Evolutionary conservation across 1,140 invertebrate species (phyloP).

Genomic region (Reticulitermes speratus): DNA sequence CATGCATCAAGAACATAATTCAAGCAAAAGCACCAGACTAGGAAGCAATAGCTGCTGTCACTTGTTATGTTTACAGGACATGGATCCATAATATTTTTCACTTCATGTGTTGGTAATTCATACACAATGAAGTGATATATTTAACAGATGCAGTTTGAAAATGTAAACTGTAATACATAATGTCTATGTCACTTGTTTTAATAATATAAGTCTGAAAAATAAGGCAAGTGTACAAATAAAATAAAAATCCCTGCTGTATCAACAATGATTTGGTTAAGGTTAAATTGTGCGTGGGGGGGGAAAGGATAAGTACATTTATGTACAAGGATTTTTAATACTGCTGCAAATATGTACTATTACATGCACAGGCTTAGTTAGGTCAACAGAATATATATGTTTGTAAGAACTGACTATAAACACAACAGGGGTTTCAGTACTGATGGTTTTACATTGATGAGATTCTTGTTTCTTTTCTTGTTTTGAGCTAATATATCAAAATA

Average conservation of each 20-base stretch:
- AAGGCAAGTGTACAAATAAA: too few species aligned
- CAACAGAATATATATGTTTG: not conserved
- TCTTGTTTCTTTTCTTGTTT: not conserved
- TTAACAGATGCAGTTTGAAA: too few species aligned
- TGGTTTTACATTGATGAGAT: not conserved
- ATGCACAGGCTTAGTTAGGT: not conserved
- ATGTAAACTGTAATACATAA: too few species aligned
- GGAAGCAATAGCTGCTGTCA: constrained; percentile 6
- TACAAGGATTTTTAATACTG: constrained; percentile 8
- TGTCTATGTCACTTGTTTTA: too few species aligned
- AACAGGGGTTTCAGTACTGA: not conserved
- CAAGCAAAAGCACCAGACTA: not conserved
- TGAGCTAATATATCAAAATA: not conserved
- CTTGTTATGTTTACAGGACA: not conserved
- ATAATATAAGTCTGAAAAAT: too few species aligned
- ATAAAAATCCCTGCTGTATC: not conserved
- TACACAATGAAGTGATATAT: too few species aligned
- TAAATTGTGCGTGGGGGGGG: not conserved
- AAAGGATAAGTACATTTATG: not conserved
- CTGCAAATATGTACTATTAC: not conserved
- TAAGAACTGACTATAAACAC: not conserved
- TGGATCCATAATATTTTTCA: not conserved
- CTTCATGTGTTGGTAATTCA: too few species aligned
- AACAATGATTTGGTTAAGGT: not conserved
- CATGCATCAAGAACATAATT: not conserved